Base-by-base conservation (phyloP, 2,113 vertebrate genomes). In the Lota lota region DNA sequence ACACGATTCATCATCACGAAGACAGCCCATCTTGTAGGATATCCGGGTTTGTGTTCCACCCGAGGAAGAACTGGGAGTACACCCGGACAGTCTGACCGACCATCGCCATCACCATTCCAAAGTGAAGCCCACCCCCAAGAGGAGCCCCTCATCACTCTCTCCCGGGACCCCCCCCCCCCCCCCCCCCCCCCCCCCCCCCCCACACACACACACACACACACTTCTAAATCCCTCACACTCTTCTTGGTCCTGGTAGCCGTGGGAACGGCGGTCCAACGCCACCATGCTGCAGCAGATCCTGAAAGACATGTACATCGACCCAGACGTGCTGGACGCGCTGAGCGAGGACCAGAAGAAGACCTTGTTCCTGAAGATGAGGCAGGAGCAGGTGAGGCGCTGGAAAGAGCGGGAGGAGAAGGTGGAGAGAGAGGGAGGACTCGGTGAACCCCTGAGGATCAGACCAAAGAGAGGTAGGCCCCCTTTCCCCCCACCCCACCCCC, bases 271-370 rank as follows among this genome's bases (percentile, higher is more conserved):
- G 0, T 10, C 40, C 40, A 22, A 61, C 19, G 17, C 69, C 87
- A 82, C 62, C 80, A 93, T 94, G 93, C 83, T 93, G 80, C 91
- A 92, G 85, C 92, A 94, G 86, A 92, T 94, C 59, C 70, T 93
- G n/a, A 88, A 91, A 61, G 91, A 94, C 81, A 94, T 94, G 92
- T 93, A 92, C 88, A 90, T 94, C 19, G 92, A 94, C 63, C 92
- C 92, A 0, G 92, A 93, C 54, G 88, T 93, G 51, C 83, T 93
- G 68, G 64, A 92, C 0, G 92, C 91, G 8, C 89, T 93, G 0
- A 93, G 90, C 1, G 93, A 93, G 6, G 92, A 94, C 47, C 93
- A 94, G 85, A 93, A 93, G 63, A 92, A 93, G 83, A 93, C 88
- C 1, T 78, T 94, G 63, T 94, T 93, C 71, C 78, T 91, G 67